A percentile compares a stretch with the other conserved stretches of the same genome.
These are phyloP conservation scores for Morpho helenor DNA, from an alignment of 2,888 invertebrate species.

Conservation along the genomic window DNA sequence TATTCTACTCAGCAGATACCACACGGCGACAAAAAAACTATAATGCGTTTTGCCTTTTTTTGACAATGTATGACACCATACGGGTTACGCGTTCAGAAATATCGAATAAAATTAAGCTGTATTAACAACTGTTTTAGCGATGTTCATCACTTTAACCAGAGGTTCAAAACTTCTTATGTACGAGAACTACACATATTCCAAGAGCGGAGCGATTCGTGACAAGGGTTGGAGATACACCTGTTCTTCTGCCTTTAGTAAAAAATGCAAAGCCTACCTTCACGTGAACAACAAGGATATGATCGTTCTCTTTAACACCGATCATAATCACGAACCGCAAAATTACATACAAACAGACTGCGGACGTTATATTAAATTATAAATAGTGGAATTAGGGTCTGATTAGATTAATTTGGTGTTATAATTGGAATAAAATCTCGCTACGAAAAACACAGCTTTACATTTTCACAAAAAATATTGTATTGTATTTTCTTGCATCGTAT, in stretches of 20 bases:
- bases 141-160: conserved; percentile 17
- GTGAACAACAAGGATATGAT: conserved; percentile 31
- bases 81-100: too few relatives aligned
- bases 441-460: too few relatives aligned
- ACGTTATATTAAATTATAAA: conserved; percentile 16
- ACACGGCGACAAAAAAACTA: too few relatives aligned
- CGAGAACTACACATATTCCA: conserved; percentile 38
- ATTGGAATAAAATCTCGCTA: too few relatives aligned
- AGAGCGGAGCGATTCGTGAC: conserved; percentile 29
- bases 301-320: conserved; percentile 13
- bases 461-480: too few relatives aligned
- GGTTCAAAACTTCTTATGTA: conserved; percentile 37
- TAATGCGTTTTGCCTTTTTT: too few relatives aligned
- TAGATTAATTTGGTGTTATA: too few relatives aligned
- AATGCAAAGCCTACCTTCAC: conserved; percentile 40
- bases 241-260: conserved; percentile 30
- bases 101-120: too few relatives aligned
- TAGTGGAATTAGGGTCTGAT: too few relatives aligned
- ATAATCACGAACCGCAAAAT: conserved; percentile 31
- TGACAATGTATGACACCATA: too few relatives aligned
- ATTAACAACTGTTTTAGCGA: conserved; percentile 16
- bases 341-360: conserved; percentile 22
- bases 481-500: too few relatives aligned
- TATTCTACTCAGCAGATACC: too few relatives aligned
- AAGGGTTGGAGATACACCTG: conserved; percentile 43